phyloP scores from a whole-genome alignment of 2,113 vertebrate species.

The Oryzias melastigma region DNA sequence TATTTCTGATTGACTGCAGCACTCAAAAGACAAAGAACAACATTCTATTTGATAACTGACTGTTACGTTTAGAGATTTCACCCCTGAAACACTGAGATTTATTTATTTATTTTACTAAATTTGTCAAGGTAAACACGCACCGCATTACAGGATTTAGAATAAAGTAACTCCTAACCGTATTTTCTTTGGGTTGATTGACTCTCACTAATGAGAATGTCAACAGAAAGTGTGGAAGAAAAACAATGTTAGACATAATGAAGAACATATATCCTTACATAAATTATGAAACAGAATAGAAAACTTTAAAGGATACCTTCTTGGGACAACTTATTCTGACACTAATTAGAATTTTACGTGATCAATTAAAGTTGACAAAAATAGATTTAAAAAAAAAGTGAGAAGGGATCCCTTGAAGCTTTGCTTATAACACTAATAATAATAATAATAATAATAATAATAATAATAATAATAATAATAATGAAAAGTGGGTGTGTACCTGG shows the following conservation, averaged over 20 bases:
- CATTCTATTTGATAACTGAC: no score
- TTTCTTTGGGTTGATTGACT: not conserved
- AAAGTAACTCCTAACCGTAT: no score
- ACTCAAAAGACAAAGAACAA: no score
- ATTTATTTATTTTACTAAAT: no score
- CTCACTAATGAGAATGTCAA: constrained; percentile 47
- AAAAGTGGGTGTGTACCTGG: constrained; percentile 85
- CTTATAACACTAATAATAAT: constrained; percentile 56
- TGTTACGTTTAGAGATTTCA: no score
- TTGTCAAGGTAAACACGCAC: no score
- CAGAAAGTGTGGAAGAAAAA: constrained; percentile 46
- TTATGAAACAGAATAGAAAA: constrained; percentile 65
- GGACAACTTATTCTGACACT: not conserved
- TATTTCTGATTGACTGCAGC: no score
- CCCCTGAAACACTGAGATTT: no score
- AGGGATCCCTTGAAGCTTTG: constrained; percentile 77
- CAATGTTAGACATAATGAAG: constrained; percentile 53
- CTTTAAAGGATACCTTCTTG: constrained; percentile 68
- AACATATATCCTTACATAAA: constrained; percentile 65
- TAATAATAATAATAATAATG: constrained; percentile 63
- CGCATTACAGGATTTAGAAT: not conserved
- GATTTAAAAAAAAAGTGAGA: constrained; percentile 9
- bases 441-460: constrained; percentile 70
- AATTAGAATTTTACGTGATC: constrained; percentile 31
- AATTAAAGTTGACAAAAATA: constrained; percentile 6